Conservation (phyloP, 2,888 invertebrate genomes). For the Incurvaria masculella region DNA sequence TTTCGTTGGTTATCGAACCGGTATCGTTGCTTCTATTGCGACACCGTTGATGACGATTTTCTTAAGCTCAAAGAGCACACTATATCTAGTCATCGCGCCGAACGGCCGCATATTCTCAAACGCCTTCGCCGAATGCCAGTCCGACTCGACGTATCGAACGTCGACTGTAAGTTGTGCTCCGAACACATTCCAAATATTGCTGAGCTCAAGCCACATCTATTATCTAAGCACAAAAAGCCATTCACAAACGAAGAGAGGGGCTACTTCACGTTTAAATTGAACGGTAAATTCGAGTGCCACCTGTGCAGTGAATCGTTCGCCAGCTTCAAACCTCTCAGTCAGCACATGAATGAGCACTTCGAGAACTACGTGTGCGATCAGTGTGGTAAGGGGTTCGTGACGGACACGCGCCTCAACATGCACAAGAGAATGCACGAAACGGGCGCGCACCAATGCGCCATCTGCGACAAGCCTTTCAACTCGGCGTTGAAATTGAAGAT, state of each 20-base stretch:
- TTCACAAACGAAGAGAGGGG: not conserved
- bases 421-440: not conserved
- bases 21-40: not conserved
- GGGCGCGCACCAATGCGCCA: too few relatives aligned
- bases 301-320: not conserved
- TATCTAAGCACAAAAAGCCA: not conserved
- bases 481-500: too few relatives aligned
- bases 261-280: not conserved
- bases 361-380: conserved; percentile 23
- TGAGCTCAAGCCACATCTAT: not conserved
- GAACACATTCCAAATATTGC: not conserved
- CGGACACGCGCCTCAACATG: conserved; percentile 17
- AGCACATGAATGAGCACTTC: conserved; percentile 22
- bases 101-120: not conserved
- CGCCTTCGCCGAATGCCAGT: not conserved
- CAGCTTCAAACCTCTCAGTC: not conserved
- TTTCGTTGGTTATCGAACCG: not conserved
- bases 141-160: not conserved
- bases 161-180: not conserved
- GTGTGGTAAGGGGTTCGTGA: conserved; percentile 25
- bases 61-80: not conserved
- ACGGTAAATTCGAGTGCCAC: not conserved
- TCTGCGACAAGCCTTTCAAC: too few relatives aligned
- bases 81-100: too few relatives aligned
- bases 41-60: not conserved